These are phyloP conservation scores for Temnothorax curvispinosus DNA, from an alignment of 1,140 invertebrate species.

Conservation along the genomic window DNA sequence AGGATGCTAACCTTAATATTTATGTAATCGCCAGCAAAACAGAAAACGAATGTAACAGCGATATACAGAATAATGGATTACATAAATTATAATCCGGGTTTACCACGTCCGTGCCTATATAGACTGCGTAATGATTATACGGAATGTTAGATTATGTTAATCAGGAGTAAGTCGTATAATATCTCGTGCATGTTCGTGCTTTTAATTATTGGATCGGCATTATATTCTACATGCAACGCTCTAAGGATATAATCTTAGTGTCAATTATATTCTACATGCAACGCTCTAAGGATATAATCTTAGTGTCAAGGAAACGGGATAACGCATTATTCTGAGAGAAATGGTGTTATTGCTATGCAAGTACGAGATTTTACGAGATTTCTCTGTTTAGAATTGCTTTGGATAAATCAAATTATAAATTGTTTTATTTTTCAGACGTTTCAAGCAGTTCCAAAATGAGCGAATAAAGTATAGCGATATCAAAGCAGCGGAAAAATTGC, in stretches of 20 bases:
- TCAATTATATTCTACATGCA: neutral
- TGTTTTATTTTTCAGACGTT: neutral
- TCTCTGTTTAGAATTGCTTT: neutral
- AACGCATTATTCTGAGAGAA: constrained; percentile 8
- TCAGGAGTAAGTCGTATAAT: neutral
- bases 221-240: neutral
- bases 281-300: neutral
- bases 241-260: neutral
- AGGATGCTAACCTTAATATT: constrained; percentile 45
- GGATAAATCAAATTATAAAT: neutral
- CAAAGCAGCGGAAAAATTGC: neutral
- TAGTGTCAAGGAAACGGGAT: neutral
- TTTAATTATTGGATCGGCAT: neutral
- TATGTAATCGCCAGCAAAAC: constrained; percentile 61
- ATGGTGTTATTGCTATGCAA: neutral
- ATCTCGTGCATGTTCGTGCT: neutral
- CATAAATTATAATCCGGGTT: neutral
- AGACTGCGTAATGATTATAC: neutral
- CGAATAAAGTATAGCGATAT: neutral
- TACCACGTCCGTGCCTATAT: constrained; percentile 1
- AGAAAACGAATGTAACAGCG: constrained; percentile 52
- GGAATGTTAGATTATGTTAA: constrained; percentile 15
- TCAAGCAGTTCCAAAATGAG: neutral
- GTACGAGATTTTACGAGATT: neutral
- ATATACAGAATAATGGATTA: constrained; percentile 23